Base-by-base conservation (phyloP, 1,140 invertebrate species). In the Saccostrea cuccullata region DNA sequence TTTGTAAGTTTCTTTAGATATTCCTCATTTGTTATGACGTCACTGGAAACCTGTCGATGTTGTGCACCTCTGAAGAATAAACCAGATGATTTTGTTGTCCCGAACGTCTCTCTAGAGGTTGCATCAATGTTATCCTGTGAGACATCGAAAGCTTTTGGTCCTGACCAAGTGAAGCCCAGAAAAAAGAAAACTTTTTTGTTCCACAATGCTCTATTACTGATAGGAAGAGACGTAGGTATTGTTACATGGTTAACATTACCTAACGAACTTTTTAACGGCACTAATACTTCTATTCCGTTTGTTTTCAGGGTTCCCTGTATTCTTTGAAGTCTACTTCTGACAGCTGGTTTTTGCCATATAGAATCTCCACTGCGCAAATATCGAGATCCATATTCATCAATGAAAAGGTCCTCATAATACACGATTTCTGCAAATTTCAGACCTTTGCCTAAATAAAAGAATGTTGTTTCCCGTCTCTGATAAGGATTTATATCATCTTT, bases 141-240 rank as follows among this genome's bases (percentile, higher is more conserved):
- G 11, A 92, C 87, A 84, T 89, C 90, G 64, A 70, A 70, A 8
- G 91, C 91, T 83, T 88, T 87, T 0, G 89, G 87, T 26, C 90
- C 91, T 86, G 87, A 85, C 88, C 87, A 89, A 55, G 87, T 86
- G 64, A 92, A 90, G 11, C 90, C 91, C 9, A 92, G 17, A 30
- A 88, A 87, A 84, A 92, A 90, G 55, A 70, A 89, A 15, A 92
- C 88, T 47, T 26, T 84, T 55, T 90, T 91, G n/a, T 90, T 88
- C 86, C 88, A 90, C 11, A 90, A 58, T 12, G 58, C 30, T 55
- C 15, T 86, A 47, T 85, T 88, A 77, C 30, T 87, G 58, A 90
- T 87, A 40, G 88, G 87, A 58, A 87, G 60, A 40, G 87, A 26
- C 9, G 87, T 90, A 15, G 90, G 89, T 23, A 92, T 90, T 40